These are phyloP conservation scores for Siniperca scherzeri DNA, from an alignment of 2,797 vertebrate genomes.

Conservation along the genomic window DNA sequence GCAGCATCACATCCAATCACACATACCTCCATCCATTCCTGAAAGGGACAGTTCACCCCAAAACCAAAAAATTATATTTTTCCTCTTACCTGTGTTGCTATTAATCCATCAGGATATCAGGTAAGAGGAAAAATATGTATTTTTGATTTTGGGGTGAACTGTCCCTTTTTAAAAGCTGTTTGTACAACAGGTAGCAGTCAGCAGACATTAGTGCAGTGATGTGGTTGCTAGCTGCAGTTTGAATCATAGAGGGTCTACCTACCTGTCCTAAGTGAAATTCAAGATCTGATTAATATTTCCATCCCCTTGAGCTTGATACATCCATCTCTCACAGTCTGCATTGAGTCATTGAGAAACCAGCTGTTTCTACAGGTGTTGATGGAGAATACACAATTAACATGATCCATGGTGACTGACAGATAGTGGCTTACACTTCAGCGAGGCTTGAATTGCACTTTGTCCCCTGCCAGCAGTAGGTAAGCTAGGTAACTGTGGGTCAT, in stretches of 20 bases:
- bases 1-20: not conserved
- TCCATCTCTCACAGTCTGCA: constrained; percentile 7
- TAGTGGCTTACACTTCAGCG: not conserved
- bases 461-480: constrained; percentile 20
- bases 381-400: not conserved
- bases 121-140: too few species aligned
- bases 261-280: constrained; percentile 7
- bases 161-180: constrained; percentile 3
- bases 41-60: too few species aligned
- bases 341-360: constrained; percentile 27
- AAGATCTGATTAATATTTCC: constrained; percentile 28
- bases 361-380: constrained; percentile 43
- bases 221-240: not conserved
- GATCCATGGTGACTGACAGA: constrained; percentile 11
- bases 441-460: constrained; percentile 21
- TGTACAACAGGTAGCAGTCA: constrained; percentile 28
- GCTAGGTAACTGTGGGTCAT: constrained; percentile 38
- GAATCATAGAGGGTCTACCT: not conserved
- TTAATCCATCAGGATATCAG: too few species aligned
- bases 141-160: too few species aligned
- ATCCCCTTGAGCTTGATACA: constrained; percentile 2
- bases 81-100: too few species aligned
- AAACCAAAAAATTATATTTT: too few species aligned
- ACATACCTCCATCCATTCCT: not conserved
- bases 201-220: constrained; percentile 3